Conservation (phyloP, 1,140 invertebrate genomes). For the Magallana angulata region DNA sequence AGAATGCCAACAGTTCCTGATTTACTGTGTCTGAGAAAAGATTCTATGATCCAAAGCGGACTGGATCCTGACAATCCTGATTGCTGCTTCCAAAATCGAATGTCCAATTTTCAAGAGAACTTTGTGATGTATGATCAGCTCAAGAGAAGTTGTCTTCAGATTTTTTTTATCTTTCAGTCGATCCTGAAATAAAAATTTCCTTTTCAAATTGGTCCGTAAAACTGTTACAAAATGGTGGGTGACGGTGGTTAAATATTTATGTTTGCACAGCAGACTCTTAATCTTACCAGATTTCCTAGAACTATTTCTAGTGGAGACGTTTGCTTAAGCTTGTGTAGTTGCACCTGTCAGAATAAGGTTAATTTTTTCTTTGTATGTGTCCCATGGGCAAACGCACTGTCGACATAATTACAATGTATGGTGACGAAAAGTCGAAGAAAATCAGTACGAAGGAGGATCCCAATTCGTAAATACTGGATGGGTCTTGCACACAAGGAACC, state of each 20-base stretch:
- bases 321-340: background rate
- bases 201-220: background rate
- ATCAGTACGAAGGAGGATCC: too few relatives aligned
- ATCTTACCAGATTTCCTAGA: background rate
- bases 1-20: background rate
- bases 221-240: background rate
- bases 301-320: background rate
- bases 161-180: background rate
- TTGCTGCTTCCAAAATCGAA: constrained; percentile 12
- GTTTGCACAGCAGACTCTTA: background rate
- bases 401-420: background rate
- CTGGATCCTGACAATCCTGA: background rate
- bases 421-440: background rate
- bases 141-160: background rate
- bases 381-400: background rate
- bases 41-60: background rate
- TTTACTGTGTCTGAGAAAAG: constrained; percentile 9
- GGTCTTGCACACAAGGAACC: background rate
- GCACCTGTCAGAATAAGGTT: background rate
- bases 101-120: background rate
- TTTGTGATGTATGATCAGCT: constrained; percentile 7
- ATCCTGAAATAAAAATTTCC: constrained; percentile 2
- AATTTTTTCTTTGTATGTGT: background rate
- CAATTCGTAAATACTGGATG: too few relatives aligned
- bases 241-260: background rate